Base-by-base conservation (phyloP, 2,113 vertebrate genomes). In the Numida meleagris region DNA sequence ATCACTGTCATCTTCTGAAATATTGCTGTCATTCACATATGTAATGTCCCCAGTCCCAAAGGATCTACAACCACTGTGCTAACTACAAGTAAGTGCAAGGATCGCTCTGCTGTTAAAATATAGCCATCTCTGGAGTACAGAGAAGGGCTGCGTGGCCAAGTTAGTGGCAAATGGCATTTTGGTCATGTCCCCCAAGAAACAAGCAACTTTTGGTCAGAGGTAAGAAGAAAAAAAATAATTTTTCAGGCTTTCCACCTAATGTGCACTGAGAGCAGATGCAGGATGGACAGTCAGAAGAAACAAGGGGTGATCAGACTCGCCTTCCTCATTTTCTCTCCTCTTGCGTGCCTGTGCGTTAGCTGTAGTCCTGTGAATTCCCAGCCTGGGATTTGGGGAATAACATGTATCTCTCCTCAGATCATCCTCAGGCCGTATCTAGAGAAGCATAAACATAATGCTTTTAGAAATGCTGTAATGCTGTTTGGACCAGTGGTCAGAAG, bases 1-100 rank as follows among this genome's bases (percentile, higher is more conserved):
- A 66, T 96, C 86, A 65, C 12, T 95, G 96, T 86, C 96, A 93
- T 36, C 36, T 89, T 79, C 62, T 94, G 96, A 96, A 90, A 92
- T 92, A 94, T 8, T 79, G 91, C 89, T 93, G 95, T 87, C 93
- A 89, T 96, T 96, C 95, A 84, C 83, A 20, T 25, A 16, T 0
- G 18, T 38, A 70, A 93, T 16, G 45, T 89, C 36, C 86, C 62
- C 61, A 16, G 1, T 84, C 91, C 94, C 94, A 79, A 48, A 45
- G 95, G 95, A 76, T 62, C 92, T 68, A 67, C 86, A 92, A 29
- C 80, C 40, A 66, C 80, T 2, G 13, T 82, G 77, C 89, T 92
- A 89, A 93, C 83, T 42, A 23, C 45, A 70, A 86, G 7, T 61
- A 86, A 90, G 46, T 57, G 73, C 76, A 65, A 62, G 82, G 43